A percentile compares a stretch with the other conserved stretches of the same genome.
Evolutionary conservation across 2,113 vertebrate genomes (phyloP).

Genomic region (Dryoscopus gambensis): DNA sequence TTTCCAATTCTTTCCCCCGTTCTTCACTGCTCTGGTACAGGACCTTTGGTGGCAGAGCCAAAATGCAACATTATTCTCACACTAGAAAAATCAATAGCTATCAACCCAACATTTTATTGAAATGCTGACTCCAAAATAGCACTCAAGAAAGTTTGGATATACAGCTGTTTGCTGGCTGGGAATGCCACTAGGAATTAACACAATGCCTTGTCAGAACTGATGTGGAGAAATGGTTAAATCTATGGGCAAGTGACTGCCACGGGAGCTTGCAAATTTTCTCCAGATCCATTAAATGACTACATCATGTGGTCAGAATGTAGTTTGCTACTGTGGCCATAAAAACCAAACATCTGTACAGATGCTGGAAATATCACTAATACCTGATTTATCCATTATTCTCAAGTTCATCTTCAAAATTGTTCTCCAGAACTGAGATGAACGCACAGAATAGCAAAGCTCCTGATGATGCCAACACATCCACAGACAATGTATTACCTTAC

Average conservation of each 20-base stretch:
- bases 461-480: neutral
- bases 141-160: neutral
- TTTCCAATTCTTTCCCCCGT: neutral
- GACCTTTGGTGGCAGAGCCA: neutral
- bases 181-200: neutral
- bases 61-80: neutral
- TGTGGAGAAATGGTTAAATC: neutral
- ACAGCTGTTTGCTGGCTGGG: neutral
- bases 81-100: neutral
- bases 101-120: neutral
- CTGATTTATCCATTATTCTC: neutral
- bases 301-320: neutral
- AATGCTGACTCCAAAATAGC: neutral
- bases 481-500: constrained; percentile 56
- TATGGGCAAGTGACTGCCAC: neutral
- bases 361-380: neutral
- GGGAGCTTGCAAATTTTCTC: neutral
- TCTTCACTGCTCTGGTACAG: neutral
- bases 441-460: neutral
- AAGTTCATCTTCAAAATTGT: neutral
- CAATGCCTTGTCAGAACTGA: neutral
- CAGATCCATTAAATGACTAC: neutral
- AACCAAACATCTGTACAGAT: neutral
- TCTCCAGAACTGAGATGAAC: neutral
- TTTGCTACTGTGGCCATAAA: neutral